A percentile compares a stretch with the other conserved stretches of the same genome.
Conservation (phyloP, 2,888 invertebrate species). For the Argyra leucocephala region DNA sequence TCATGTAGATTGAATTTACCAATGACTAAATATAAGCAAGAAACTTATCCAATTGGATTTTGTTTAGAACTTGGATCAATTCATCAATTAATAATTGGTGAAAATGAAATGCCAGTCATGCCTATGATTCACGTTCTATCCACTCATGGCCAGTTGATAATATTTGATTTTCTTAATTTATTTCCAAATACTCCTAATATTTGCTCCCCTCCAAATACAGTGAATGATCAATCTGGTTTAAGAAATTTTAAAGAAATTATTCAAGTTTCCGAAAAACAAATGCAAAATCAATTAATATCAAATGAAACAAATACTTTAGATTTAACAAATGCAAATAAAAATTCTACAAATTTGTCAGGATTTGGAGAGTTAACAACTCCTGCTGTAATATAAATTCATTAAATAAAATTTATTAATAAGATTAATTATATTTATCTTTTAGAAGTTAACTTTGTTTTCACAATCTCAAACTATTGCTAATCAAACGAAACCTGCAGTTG, state of each 20-base stretch:
- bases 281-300: conserved; percentile 7
- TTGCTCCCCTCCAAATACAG: conserved; percentile 53
- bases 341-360: not conserved
- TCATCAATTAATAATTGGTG: conserved; percentile 57
- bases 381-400: not conserved
- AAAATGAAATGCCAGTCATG: conserved; percentile 57
- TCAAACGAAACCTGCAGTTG: not conserved
- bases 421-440: not conserved
- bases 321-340: not conserved
- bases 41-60: conserved; percentile 74
- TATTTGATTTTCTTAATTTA: conserved; percentile 67
- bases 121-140: conserved; percentile 70
- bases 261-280: conserved; percentile 16
- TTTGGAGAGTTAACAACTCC: not conserved
- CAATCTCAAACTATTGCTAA: no score
- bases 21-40: conserved; percentile 58
- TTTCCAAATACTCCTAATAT: conserved; percentile 50
- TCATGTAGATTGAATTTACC: conserved; percentile 76
- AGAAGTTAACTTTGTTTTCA: not conserved
- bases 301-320: conserved; percentile 12
- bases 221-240: conserved; percentile 38
- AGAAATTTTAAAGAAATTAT: conserved; percentile 30
- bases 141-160: conserved; percentile 64
- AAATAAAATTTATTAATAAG: no score
- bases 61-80: conserved; percentile 62